Evolutionary conservation across 2,888 invertebrate species (phyloP).

Genomic region (Xanthorhoe spadicearia): DNA sequence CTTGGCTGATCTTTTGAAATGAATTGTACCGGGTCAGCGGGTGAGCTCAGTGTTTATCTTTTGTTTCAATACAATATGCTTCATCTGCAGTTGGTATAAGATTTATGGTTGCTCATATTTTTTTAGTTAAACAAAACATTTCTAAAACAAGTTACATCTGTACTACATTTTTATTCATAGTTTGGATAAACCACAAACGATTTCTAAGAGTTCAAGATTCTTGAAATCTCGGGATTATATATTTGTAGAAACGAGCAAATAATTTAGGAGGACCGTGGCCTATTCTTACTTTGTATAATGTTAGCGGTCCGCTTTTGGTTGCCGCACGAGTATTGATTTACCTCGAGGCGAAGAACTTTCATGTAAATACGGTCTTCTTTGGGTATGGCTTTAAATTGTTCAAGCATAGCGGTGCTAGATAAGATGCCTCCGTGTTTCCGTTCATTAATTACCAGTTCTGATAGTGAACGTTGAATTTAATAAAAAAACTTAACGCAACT

Average conservation of each 20-base stretch:
- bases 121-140: constrained; percentile 29
- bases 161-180: constrained; percentile 12
- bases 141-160: constrained; percentile 29
- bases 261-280: constrained; percentile 54
- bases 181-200: constrained; percentile 40
- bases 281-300: constrained; percentile 59
- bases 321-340: constrained; percentile 70
- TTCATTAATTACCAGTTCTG: constrained; percentile 10
- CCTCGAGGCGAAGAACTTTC: constrained; percentile 63
- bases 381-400: constrained; percentile 17
- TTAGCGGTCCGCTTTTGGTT: constrained; percentile 59
- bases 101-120: constrained; percentile 57
- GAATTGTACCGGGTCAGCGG: constrained; percentile 39
- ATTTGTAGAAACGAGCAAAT: constrained; percentile 51
- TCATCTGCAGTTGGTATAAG: constrained; percentile 57
- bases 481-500: constrained; percentile 6
- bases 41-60: constrained; percentile 56
- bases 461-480: constrained; percentile 12
- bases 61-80: constrained; percentile 64
- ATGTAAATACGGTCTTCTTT: constrained; percentile 28
- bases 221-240: constrained; percentile 37
- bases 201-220: constrained; percentile 41
- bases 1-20: constrained; percentile 28
- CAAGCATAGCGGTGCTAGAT: constrained; percentile 11
- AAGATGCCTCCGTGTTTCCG: constrained; percentile 2